Evolutionary conservation across 2,113 vertebrate species (phyloP).

Genomic region (Hydropotes inermis): DNA sequence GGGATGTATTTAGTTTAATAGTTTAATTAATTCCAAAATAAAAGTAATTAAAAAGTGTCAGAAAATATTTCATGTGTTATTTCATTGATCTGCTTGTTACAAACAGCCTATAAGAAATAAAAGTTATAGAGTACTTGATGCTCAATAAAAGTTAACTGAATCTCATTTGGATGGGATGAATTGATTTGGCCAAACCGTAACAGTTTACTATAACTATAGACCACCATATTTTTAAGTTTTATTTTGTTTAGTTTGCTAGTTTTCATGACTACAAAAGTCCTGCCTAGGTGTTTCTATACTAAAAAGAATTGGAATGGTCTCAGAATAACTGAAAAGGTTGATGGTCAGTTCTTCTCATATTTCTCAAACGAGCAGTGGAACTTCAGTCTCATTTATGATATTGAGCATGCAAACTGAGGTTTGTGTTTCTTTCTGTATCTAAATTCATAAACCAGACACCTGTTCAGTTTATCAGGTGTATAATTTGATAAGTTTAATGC

Average conservation of each 20-base stretch:
- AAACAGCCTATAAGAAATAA: background rate
- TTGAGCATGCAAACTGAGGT: background rate
- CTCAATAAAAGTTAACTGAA: background rate
- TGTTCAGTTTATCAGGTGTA: background rate
- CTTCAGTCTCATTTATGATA: background rate
- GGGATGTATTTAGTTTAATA: background rate
- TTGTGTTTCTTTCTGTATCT: background rate
- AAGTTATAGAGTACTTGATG: background rate
- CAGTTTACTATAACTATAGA: background rate
- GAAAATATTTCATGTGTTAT: background rate
- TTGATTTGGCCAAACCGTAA: background rate
- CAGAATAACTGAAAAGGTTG: background rate
- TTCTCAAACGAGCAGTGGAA: background rate
- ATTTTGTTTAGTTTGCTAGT: background rate
- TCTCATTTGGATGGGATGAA: background rate
- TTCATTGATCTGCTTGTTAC: background rate
- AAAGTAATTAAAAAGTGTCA: background rate
- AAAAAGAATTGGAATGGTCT: background rate
- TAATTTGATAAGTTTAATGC: background rate
- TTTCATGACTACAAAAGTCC: background rate
- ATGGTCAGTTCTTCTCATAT: background rate
- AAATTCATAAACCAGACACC: background rate
- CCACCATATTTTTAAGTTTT: background rate
- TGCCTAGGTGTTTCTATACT: background rate
- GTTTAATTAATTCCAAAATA: constrained; percentile 28